Percentiles rank a stretch among this genome's conserved stretches.
Evolutionary conservation across 2,113 vertebrate species (phyloP).

Genomic region (Heliornis fulica): DNA sequence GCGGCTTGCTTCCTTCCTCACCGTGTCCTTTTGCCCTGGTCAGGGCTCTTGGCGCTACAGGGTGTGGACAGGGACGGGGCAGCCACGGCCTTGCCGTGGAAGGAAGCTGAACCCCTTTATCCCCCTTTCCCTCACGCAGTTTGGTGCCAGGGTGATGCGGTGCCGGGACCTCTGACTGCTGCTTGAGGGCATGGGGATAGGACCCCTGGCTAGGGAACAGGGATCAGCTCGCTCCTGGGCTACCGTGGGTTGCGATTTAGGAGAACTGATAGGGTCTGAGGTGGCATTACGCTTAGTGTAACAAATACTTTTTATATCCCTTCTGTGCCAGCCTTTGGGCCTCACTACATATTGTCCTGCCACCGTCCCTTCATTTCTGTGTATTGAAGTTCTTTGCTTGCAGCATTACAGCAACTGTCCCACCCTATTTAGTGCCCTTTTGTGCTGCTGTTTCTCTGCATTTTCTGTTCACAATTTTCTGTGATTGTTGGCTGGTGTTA

Average conservation of each 20-base stretch:
- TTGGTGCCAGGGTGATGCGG: not conserved
- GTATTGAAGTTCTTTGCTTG: fast-evolving
- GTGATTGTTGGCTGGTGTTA: not conserved
- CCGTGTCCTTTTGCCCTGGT: not conserved
- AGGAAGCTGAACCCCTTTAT: fast-evolving
- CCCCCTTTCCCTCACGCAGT: fast-evolving
- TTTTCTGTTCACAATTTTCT: not conserved
- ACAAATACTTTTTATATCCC: not conserved
- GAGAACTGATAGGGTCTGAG: not conserved
- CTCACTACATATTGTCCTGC: fast-evolving
- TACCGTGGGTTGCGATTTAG: fast-evolving
- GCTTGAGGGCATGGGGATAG: fast-evolving
- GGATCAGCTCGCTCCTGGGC: not conserved
- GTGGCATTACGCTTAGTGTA: not conserved
- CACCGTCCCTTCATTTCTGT: not conserved
- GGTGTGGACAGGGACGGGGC: too few species aligned
- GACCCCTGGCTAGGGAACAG: not conserved
- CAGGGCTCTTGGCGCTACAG: not conserved
- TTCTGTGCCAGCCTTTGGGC: not conserved
- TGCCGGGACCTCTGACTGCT: not conserved
- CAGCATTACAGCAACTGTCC: fast-evolving
- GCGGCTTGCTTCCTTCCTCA: not conserved
- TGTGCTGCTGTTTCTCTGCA: fast-evolving
- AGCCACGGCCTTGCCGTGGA: not conserved
- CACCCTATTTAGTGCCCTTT: not conserved